These are phyloP conservation scores for Lasioglossum zephyrum DNA, from an alignment of 2,888 invertebrate genomes.

Conservation along the genomic window DNA sequence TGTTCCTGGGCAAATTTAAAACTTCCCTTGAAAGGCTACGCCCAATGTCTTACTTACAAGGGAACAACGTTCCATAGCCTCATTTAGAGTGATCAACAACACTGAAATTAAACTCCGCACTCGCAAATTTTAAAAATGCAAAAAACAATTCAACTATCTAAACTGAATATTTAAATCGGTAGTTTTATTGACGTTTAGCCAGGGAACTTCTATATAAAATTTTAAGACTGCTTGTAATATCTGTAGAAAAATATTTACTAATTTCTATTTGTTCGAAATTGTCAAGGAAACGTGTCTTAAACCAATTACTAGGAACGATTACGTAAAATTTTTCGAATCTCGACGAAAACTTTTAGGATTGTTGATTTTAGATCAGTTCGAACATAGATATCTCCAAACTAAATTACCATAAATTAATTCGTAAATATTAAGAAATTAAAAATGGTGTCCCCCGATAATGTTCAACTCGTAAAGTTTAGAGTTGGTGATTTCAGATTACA, in stretches of 20 bases:
- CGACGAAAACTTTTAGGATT: background rate
- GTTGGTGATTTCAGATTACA: background rate
- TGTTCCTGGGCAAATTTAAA: slow-evolving; percentile 14
- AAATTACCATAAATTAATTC: background rate
- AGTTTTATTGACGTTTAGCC: too few relatives aligned
- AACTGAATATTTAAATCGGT: too few relatives aligned
- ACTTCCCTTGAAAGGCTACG: background rate
- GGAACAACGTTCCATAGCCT: background rate
- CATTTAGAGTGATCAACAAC: background rate
- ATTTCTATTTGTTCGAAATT: background rate
- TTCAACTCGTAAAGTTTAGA: background rate
- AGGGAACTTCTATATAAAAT: too few relatives aligned
- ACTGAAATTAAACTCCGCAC: background rate
- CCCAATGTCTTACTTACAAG: background rate
- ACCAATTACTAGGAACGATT: background rate
- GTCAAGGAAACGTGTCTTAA: background rate
- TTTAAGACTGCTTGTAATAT: background rate
- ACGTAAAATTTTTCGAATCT: background rate
- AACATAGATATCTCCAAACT: background rate
- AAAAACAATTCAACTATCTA: background rate
- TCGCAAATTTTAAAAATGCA: background rate
- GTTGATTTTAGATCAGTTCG: background rate
- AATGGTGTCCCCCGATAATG: background rate
- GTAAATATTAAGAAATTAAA: background rate
- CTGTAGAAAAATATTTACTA: background rate